Conservation (phyloP, 2,888 invertebrate species). For the Drosophila anceps region DNA sequence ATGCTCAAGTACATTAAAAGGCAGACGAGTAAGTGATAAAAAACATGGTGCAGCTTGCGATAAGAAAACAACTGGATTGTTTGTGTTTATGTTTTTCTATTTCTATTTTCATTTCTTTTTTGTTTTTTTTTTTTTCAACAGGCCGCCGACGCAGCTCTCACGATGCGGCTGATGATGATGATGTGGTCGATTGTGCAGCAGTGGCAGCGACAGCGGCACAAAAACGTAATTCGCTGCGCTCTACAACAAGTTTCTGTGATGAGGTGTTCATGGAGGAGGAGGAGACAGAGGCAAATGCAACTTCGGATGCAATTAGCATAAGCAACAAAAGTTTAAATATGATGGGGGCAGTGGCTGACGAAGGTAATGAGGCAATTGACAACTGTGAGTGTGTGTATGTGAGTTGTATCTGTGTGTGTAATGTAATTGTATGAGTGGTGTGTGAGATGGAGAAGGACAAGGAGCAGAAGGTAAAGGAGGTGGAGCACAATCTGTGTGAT, state of each 20-base stretch:
- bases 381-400: background rate
- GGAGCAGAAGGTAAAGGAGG: background rate
- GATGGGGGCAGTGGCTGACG: conserved; percentile 57
- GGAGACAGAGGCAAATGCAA: conserved; percentile 26
- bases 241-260: conserved; percentile 83
- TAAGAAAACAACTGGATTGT: conserved; percentile 11
- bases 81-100: conserved; percentile 50
- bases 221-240: conserved; percentile 81
- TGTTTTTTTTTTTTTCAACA: conserved; percentile 36
- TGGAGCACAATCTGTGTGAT: background rate
- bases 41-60: background rate
- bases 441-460: background rate
- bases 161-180: conserved; percentile 56
- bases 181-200: conserved; percentile 49
- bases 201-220: conserved; percentile 47
- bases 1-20: conserved; percentile 82
- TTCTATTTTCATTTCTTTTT: conserved; percentile 13
- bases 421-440: background rate
- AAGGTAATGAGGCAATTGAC: conserved; percentile 57
- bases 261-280: conserved; percentile 77
- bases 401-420: background rate
- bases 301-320: conserved; percentile 62
- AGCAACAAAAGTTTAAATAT: conserved; percentile 60
- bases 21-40: conserved; percentile 74
- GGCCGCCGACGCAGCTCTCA: conserved; percentile 72